Conservation (phyloP, 1,140 invertebrate species). For the Lepidurus packardi region DNA sequence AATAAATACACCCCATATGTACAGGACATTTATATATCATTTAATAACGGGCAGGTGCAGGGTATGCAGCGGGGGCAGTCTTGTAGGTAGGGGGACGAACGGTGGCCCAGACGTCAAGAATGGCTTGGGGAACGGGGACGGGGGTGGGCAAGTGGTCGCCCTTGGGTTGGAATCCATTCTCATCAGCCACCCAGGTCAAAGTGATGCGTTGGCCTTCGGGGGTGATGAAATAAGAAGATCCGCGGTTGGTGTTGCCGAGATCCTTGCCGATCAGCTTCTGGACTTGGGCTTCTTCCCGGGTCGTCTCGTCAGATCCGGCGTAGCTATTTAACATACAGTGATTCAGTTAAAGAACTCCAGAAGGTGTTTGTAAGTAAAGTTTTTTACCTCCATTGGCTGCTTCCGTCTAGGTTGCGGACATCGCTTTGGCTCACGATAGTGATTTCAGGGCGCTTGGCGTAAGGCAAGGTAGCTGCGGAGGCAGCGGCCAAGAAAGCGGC, state of each 20-base stretch:
- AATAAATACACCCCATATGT: neutral
- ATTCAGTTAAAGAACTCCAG: too few relatives aligned
- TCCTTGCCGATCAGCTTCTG: conserved; percentile 34
- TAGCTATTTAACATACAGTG: neutral
- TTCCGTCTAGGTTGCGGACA: conserved; percentile 29
- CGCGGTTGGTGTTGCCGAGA: conserved; percentile 43
- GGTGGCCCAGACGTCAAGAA: conserved; percentile 25
- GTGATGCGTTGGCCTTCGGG: conserved; percentile 38
- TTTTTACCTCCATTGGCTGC: conserved; percentile 26
- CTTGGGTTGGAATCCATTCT: conserved; percentile 40
- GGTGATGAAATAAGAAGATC: conserved; percentile 36
- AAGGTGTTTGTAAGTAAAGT: too few relatives aligned
- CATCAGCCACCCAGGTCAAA: conserved; percentile 39
- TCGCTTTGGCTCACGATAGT: conserved; percentile 31
- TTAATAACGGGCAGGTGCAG: neutral
- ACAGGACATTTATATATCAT: neutral
- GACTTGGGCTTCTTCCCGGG: conserved; percentile 27
- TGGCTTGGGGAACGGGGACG: conserved; percentile 34
- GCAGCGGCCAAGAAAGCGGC: conserved; percentile 31
- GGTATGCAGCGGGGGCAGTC: neutral
- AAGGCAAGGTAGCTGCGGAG: conserved; percentile 17
- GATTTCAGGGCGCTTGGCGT: conserved; percentile 7
- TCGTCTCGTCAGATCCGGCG: conserved; percentile 21
- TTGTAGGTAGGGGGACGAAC: conserved; percentile 33
- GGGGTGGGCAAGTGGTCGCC: conserved; percentile 40